phyloP scores from a whole-genome alignment of 2,888 invertebrate species.

The Saturnia japonica region DNA sequence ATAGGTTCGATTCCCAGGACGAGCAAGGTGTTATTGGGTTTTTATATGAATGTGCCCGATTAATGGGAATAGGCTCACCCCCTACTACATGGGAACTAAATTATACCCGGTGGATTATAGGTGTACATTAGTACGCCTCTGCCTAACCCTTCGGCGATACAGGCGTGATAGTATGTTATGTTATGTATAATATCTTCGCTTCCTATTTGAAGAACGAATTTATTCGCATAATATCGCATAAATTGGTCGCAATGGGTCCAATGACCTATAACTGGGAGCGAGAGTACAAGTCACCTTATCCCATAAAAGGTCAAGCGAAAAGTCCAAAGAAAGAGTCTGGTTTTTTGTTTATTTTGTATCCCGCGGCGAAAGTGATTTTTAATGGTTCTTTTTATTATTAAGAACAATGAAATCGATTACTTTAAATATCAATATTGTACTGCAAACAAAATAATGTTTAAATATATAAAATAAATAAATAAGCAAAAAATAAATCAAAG shows the following conservation, averaged over 20 bases:
- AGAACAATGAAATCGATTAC: background rate
- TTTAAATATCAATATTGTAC: no score
- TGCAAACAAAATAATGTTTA: no score
- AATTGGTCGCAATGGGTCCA: slow-evolving; percentile 52
- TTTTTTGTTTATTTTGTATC: slow-evolving; percentile 35
- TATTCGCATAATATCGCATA: background rate
- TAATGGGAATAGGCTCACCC: no score
- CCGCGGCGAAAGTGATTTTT: slow-evolving; percentile 26
- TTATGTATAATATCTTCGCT: background rate
- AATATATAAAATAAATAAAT: no score
- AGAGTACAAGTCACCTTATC: slow-evolving; percentile 29
- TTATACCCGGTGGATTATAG: no score
- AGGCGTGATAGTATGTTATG: background rate
- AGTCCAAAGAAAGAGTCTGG: slow-evolving; percentile 31
- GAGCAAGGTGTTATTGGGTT: no score
- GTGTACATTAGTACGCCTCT: no score
- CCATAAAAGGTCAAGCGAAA: slow-evolving; percentile 30
- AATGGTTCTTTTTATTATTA: background rate
- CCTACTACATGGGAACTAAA: no score
- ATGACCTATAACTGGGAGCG: slow-evolving; percentile 47
- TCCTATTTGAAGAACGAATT: background rate
- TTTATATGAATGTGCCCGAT: no score
- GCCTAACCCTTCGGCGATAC: no score
- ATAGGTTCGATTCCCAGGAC: no score
- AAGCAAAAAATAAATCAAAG: no score